Conservation (phyloP, 2,113 vertebrate genomes). For the Etia nguti region DNA sequence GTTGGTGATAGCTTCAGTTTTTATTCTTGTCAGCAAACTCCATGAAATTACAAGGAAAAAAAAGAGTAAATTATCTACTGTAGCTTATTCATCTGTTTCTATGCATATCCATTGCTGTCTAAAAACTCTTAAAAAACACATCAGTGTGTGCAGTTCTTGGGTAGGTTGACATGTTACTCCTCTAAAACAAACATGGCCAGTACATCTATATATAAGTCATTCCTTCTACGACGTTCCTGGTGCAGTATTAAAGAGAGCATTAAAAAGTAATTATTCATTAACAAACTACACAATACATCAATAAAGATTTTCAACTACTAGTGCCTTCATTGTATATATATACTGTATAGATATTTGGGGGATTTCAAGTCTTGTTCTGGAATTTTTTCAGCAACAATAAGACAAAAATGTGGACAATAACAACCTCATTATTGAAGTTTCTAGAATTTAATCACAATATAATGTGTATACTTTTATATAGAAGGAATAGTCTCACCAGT, state of each 20-base stretch:
- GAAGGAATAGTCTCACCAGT: neutral
- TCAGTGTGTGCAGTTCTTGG: neutral
- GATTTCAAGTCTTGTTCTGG: rapidly evolving
- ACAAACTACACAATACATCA: neutral
- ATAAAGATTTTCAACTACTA: neutral
- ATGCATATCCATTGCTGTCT: neutral
- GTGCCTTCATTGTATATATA: neutral
- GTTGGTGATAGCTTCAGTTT: neutral
- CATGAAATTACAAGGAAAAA: neutral
- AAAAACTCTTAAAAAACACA: neutral
- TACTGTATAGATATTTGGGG: neutral
- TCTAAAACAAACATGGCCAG: neutral
- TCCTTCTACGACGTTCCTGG: neutral
- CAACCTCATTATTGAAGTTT: neutral
- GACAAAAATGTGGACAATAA: neutral
- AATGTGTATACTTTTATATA: neutral
- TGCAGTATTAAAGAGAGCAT: neutral
- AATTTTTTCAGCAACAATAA: neutral
- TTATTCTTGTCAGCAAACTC: neutral
- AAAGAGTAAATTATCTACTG: neutral
- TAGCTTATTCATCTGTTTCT: neutral
- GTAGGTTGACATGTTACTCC: neutral
- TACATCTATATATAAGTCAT: neutral
- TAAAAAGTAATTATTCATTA: neutral
- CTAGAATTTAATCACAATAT: neutral